These are phyloP conservation scores for Myiagra hebetior DNA, from an alignment of 2,113 vertebrate species.

Conservation along the genomic window DNA sequence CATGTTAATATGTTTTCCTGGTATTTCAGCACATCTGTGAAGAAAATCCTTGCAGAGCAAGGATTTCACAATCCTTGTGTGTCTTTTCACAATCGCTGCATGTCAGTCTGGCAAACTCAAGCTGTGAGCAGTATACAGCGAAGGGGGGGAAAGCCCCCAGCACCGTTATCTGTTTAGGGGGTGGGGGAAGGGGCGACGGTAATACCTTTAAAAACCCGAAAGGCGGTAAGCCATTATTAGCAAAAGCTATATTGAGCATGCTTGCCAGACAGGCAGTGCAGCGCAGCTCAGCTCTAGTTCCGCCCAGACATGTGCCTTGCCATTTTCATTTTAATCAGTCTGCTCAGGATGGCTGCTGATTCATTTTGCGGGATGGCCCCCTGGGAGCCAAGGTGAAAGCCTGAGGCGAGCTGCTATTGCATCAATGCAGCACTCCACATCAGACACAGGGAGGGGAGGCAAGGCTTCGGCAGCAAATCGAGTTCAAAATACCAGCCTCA, in stretches of 20 bases:
- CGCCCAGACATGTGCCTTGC: slow-evolving; percentile 85
- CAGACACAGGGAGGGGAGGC: slow-evolving; percentile 52
- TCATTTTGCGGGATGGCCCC: slow-evolving; percentile 84
- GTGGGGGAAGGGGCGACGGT: slow-evolving; percentile 37
- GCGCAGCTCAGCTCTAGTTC: slow-evolving; percentile 75
- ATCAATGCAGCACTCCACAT: slow-evolving; percentile 68
- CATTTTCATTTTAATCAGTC: slow-evolving; percentile 86
- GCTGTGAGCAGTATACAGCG: slow-evolving; percentile 7
- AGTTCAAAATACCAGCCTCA: slow-evolving; percentile 36
- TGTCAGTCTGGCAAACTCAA: slow-evolving; percentile 42
- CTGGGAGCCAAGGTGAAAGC: slow-evolving; percentile 78
- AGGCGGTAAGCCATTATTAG: slow-evolving; percentile 86
- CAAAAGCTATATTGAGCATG: slow-evolving; percentile 87
- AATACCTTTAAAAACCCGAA: slow-evolving; percentile 72
- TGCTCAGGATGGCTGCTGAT: slow-evolving; percentile 85
- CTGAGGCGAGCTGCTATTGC: slow-evolving; percentile 73
- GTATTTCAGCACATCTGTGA: slow-evolving; percentile 9
- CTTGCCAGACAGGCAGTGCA: slow-evolving; percentile 86
- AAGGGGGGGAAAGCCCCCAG: slow-evolving; percentile 1
- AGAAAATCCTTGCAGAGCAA: slow-evolving; percentile 36
- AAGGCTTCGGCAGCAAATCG: not conserved
- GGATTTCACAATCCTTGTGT: not conserved
- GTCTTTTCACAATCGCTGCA: slow-evolving; percentile 24
- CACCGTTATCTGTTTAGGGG: not conserved
- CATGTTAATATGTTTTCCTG: not conserved